Evolutionary conservation across 2,888 invertebrate species (phyloP).

Genomic region (Nemapogon koenigi): DNA sequence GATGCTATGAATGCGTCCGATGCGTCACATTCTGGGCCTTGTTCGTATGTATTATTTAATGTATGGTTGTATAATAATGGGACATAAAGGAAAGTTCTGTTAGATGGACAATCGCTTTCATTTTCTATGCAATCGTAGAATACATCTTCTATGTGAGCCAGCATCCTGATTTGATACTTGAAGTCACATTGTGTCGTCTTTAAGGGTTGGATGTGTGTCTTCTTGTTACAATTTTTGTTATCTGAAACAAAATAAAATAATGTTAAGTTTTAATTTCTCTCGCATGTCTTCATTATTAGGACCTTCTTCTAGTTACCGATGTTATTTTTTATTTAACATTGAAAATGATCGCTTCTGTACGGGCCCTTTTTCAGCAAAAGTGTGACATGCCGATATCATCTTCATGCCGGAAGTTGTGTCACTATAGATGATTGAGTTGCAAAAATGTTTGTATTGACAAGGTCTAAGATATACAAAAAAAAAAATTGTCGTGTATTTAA

Average conservation of each 20-base stretch:
- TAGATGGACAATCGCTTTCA: slow-evolving; percentile 3
- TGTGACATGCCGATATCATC: no score
- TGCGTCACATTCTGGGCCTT: slow-evolving; percentile 15
- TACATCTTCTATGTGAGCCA: slow-evolving; percentile 1
- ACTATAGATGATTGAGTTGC: no score
- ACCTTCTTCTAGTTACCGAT: no score
- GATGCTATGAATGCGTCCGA: slow-evolving; percentile 38
- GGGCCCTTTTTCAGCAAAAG: no score
- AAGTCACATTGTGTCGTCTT: slow-evolving; percentile 1
- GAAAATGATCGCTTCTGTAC: no score
- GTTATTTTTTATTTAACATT: no score
- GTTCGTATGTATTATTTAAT: not conserved
- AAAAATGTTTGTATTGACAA: no score
- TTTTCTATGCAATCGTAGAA: not conserved
- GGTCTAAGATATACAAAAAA: no score
- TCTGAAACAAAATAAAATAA: slow-evolving; percentile 5
- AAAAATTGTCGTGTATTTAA: no score
- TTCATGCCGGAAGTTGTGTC: no score
- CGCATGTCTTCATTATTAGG: no score
- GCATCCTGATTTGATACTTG: slow-evolving; percentile 3
- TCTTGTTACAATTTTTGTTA: not conserved
- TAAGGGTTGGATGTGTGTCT: not conserved
- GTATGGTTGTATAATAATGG: slow-evolving; percentile 3
- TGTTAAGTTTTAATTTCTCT: no score
- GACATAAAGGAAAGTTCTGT: not conserved